Percentiles rank a stretch among this genome's conserved stretches.
Evolutionary conservation across 1,140 invertebrate species (phyloP).

Genomic region (Aphaenogaster floridana): DNA sequence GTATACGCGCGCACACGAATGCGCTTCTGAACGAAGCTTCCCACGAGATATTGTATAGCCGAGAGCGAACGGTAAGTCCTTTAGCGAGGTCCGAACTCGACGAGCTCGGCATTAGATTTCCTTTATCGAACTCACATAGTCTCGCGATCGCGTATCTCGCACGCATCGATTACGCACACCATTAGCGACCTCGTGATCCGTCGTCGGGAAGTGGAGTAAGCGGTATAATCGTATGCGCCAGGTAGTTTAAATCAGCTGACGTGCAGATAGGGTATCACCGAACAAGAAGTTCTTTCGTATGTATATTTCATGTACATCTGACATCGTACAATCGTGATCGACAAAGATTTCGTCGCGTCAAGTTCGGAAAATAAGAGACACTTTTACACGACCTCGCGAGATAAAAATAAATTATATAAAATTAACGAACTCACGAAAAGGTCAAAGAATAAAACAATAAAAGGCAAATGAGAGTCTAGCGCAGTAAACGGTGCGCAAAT

Average conservation of each 20-base stretch:
- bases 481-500: no score
- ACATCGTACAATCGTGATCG: background rate
- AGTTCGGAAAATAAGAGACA: slow-evolving; percentile 5
- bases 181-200: background rate
- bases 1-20: slow-evolving; percentile 4
- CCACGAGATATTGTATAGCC: slow-evolving; percentile 75
- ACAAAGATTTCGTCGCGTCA: background rate
- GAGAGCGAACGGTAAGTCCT: slow-evolving; percentile 64
- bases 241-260: slow-evolving; percentile 8
- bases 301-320: background rate
- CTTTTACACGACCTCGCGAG: background rate
- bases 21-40: slow-evolving; percentile 62
- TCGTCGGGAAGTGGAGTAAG: background rate
- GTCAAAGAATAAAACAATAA: no score
- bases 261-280: background rate
- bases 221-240: no score
- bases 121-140: slow-evolving; percentile 67
- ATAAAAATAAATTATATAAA: slow-evolving; percentile 35
- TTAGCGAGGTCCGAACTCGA: slow-evolving; percentile 16
- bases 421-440: no score
- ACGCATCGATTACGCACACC: slow-evolving; percentile 62
- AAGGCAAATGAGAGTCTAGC: no score
- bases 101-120: slow-evolving; percentile 68
- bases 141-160: slow-evolving; percentile 64
- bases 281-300: background rate